Evolutionary conservation across 2,888 invertebrate species (phyloP), one percentile per base, ranked within the genome.

Genomic region (Xylota segnis): DNA sequence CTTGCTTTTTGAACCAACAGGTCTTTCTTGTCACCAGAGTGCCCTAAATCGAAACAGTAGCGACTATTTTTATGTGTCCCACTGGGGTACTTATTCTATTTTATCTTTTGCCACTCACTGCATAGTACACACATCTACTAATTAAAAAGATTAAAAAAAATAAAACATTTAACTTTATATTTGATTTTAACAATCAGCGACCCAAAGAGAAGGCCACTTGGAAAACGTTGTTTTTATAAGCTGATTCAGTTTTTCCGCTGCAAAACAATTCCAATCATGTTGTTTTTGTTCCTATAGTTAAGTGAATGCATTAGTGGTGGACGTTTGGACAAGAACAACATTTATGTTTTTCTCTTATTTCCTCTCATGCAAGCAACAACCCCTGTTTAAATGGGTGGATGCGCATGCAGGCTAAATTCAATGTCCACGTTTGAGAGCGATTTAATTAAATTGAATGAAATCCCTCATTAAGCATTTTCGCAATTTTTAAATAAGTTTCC

Each of bases 371-470:
- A 71, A 66, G 14, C 66, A 70, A 66, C 79, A 75, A 74, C 79
- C 70, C 70, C 70, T 84, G 47, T 52, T 70, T 27, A 50, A 84
- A 52, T 79, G 63, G 47, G 27, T 74, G 47, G 66, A 72, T 83
- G 77, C 10, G 37, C 68, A 83, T 70, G 68, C 61, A 61, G 52
- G 68, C 70, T 79, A 58, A 70, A 84, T 52, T 79, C 65, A 75
- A 34, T 79, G 78, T 68, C 78, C 83, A 78, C 78, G 45, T 74
- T 74, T 83, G 78, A 74, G 79, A 75, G 74, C 61, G 74, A 79
- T 79, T 79, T 84, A 84, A 84, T 84, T 84, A 70, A 83, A 83
- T 83, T 83, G 68, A 83, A 83, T 83, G 68, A 79, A 84, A 84
- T 84, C 74, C 66, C 68, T 79, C 79, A 83, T 84, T 79, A 84